Percentiles rank a stretch among this genome's conserved stretches.
Conservation (phyloP, 2,113 vertebrate species). For the Prietella phreatophila region DNA sequence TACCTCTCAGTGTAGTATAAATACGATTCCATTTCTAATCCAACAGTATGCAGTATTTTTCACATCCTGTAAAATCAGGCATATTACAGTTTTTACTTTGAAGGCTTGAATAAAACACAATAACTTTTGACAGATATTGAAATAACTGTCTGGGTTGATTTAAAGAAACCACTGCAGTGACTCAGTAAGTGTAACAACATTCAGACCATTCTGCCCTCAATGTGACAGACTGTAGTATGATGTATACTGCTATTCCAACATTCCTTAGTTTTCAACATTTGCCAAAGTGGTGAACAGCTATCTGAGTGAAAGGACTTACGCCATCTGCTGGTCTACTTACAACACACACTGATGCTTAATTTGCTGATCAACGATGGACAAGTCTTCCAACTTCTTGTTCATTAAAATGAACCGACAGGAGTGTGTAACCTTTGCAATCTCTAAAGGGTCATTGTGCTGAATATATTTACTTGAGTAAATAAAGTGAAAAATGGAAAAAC, state of each 20-base stretch:
- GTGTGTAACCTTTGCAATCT: neutral
- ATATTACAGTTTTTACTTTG: conserved; percentile 12
- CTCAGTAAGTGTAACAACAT: conserved; percentile 6
- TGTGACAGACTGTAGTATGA: conserved; percentile 12
- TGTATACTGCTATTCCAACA: conserved; percentile 4
- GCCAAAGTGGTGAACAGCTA: neutral
- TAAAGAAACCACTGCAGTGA: neutral
- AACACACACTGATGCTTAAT: neutral
- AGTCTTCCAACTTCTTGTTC: neutral
- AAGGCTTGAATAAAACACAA: conserved; percentile 8
- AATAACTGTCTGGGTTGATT: conserved; percentile 11
- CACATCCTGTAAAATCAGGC: conserved; percentile 14
- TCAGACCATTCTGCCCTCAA: conserved; percentile 14
- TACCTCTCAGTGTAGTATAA: conserved; percentile 37
- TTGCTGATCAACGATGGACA: conserved; percentile 3
- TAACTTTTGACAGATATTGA: conserved; percentile 14
- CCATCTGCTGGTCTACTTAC: conserved; percentile 59
- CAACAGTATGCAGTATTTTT: conserved; percentile 14
- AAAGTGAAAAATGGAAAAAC: conserved; percentile 2
- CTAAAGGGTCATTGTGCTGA: neutral
- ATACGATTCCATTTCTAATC: conserved; percentile 23
- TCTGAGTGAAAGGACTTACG: conserved; percentile 37
- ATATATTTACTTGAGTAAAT: conserved; percentile 2
- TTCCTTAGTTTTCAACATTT: neutral
- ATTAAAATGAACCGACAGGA: conserved; percentile 3